Percentiles rank a stretch among this genome's conserved stretches.
Evolutionary conservation across 2,888 invertebrate species (phyloP).

Genomic region (Phengaris alcon): DNA sequence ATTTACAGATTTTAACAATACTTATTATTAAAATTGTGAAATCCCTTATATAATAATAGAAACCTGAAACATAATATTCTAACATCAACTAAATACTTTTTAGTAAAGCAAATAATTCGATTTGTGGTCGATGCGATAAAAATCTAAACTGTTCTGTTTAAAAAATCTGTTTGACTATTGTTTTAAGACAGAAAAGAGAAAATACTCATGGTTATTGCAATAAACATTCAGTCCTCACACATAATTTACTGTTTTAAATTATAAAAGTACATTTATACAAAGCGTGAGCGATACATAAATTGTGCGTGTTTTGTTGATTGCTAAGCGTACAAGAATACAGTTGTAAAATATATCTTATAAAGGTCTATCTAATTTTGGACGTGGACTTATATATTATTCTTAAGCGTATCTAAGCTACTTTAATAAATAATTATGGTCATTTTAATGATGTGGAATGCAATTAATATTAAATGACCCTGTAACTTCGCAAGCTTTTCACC

Average conservation of each 20-base stretch:
- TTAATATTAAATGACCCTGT: conserved; percentile 12
- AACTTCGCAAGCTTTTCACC: not conserved
- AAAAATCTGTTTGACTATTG: not conserved
- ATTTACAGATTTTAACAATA: not conserved
- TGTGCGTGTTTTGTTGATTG: conserved; percentile 22
- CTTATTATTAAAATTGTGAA: not conserved
- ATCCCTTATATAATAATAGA: not conserved
- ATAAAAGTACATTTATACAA: not conserved
- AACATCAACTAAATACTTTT: conserved; percentile 8
- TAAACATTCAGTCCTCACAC: not conserved
- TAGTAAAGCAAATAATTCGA: conserved; percentile 20
- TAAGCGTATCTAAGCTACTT: conserved; percentile 1
- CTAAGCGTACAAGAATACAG: conserved; percentile 23
- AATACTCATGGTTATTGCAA: not conserved
- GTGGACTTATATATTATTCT: conserved; percentile 23
- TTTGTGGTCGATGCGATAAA: conserved; percentile 7
- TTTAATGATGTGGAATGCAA: conserved; percentile 19
- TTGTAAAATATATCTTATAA: conserved; percentile 4
- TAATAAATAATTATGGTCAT: not conserved
- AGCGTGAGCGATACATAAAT: not conserved
- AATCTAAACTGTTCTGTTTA: too few species aligned
- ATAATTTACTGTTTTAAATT: not conserved
- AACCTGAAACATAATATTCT: not conserved
- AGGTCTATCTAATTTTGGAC: conserved; percentile 22
- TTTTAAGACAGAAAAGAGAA: not conserved